Evolutionary conservation across 2,888 invertebrate genomes (phyloP), one percentile per base, ranked within the genome.

Genomic region (Spicauda simplicius): DNA sequence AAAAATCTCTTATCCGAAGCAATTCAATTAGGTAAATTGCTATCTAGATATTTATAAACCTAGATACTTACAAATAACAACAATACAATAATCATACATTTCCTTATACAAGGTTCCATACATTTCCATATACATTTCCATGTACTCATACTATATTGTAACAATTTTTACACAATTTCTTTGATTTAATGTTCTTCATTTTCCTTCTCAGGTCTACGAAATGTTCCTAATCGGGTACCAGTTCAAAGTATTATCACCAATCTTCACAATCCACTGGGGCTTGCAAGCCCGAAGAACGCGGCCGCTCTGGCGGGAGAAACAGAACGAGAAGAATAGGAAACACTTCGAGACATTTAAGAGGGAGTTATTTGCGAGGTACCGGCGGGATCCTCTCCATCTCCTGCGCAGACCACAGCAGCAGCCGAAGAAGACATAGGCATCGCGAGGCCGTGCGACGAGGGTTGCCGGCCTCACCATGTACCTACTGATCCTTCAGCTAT

Each of bases 231-330:
- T 97, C 56, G 97, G 98, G 8, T 98, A 97, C 90, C 96, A 97
- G 82, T 98, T 98, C 90, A 95, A 95, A 78, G 98, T 98, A 0
- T 94, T 98, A 12, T 97, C 98, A 0, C 98, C 98, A 0, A 95
- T 97, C 58, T 98, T 98, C 89, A 97, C 97, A 0, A 97, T 97
- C 62, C 98, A 98, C 82, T 97, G 98, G 97, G 98, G 98, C 0
- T 90, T 98, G 4, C 97, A 98, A 82, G 95, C 95, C 37, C 95
- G 97, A 68, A 95, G 96, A 77, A 95, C 95, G 52, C 94, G 97
- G 25, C 97, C 97, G 0, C 95, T 96, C 0, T 98, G 97, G 97
- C 93, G 98, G 54, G 97, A 97, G 84, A 95, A 96, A 69, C 97
- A 98, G 80, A 98, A 98, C 86, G 96, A 95, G 77, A 93, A 95